Percentiles rank a stretch among this genome's conserved stretches.
Conservation (phyloP, 2,888 invertebrate species). For the Siphlonurus alternatus region DNA sequence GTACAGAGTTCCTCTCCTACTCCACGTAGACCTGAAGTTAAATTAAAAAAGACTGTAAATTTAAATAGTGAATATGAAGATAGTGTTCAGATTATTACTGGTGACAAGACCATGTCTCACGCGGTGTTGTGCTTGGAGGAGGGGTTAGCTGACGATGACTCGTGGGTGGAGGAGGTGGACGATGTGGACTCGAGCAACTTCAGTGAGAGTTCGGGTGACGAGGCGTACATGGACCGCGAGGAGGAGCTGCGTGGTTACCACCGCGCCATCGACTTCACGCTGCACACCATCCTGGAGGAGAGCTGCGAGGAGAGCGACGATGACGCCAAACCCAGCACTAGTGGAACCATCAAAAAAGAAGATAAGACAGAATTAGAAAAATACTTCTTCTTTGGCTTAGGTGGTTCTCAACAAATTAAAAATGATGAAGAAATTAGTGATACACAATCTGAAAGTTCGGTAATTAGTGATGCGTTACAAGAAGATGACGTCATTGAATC, state of each 20-base stretch:
- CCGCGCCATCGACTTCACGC: slow-evolving; percentile 69
- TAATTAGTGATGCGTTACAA: neutral
- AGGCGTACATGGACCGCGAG: slow-evolving; percentile 52
- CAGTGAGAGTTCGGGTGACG: slow-evolving; percentile 30
- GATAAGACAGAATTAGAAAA: slow-evolving; percentile 58
- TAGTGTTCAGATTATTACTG: slow-evolving; percentile 51
- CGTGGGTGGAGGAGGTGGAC: slow-evolving; percentile 78
- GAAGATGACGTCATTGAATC: neutral
- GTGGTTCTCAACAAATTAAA: slow-evolving; percentile 29
- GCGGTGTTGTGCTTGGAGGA: slow-evolving; percentile 57
- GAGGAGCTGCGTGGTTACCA: slow-evolving; percentile 72
- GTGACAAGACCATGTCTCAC: slow-evolving; percentile 50
- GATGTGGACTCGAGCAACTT: slow-evolving; percentile 45
- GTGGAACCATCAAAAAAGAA: slow-evolving; percentile 18
- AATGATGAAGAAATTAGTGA: slow-evolving; percentile 31
- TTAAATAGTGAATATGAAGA: slow-evolving; percentile 14
- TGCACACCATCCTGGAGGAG: slow-evolving; percentile 87
- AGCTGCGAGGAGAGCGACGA: slow-evolving; percentile 73
- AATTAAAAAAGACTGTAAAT: slow-evolving; percentile 1
- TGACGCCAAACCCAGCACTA: slow-evolving; percentile 47
- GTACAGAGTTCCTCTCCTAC: slow-evolving; percentile 14
- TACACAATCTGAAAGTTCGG: neutral
- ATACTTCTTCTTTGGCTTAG: slow-evolving; percentile 76
- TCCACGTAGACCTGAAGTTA: slow-evolving; percentile 22
- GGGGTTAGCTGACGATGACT: slow-evolving; percentile 77